Percentiles rank a stretch among this genome's conserved stretches.
Evolutionary conservation across 1,140 invertebrate species (phyloP).

Genomic region (Drosophila sturtevanti): DNA sequence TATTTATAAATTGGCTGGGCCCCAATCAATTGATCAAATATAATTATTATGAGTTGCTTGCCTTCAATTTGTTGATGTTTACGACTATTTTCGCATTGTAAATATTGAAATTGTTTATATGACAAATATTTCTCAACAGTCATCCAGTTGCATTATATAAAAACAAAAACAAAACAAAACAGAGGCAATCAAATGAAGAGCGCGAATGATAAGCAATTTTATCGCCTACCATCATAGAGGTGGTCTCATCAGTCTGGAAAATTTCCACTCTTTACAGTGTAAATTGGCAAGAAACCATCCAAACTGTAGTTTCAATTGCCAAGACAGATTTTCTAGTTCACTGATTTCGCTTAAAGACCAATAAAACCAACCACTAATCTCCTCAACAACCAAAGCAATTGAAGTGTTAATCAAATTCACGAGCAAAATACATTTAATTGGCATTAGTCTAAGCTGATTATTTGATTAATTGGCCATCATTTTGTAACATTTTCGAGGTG

Average conservation of each 20-base stretch:
- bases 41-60: constrained; percentile 4
- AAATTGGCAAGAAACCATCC: neutral
- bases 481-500: neutral
- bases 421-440: constrained; percentile 6
- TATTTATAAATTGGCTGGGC: constrained; percentile 21
- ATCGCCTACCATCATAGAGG: neutral
- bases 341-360: constrained; percentile 40
- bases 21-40: constrained; percentile 7
- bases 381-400: neutral
- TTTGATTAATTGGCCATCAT: constrained; percentile 19
- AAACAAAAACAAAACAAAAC: neutral
- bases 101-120: constrained; percentile 1
- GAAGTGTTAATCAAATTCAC: constrained; percentile 7
- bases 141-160: neutral
- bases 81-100: constrained; percentile 1
- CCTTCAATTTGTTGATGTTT: neutral
- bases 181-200: neutral
- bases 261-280: neutral
- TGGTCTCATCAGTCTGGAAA: neutral
- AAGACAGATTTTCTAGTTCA: constrained; percentile 52
- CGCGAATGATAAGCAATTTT: neutral
- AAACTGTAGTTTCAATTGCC: constrained; percentile 5
- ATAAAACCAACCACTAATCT: constrained; percentile 34
- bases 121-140: constrained; percentile 2
- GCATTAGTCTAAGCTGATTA: constrained; percentile 9